phyloP scores from a whole-genome alignment of 2,797 vertebrate species.

The Echiichthys vipera region DNA sequence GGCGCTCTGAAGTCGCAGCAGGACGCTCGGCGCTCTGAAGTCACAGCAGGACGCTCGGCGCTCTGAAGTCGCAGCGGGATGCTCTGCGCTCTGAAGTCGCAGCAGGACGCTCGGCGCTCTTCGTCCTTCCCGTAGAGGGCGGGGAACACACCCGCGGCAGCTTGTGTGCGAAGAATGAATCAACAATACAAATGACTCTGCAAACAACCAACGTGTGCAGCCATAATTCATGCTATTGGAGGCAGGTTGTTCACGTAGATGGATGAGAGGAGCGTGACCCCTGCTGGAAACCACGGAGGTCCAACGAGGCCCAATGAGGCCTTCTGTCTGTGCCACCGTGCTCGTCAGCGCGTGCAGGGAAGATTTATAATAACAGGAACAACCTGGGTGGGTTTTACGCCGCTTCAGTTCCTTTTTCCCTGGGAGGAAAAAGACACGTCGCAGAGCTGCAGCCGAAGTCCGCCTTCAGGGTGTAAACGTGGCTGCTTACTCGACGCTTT shows the following conservation, averaged over 20 bases:
- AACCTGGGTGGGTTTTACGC: background rate
- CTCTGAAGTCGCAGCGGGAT: no score
- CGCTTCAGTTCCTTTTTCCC: background rate
- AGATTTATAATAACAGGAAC: background rate
- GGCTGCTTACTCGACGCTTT: background rate
- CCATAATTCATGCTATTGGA: constrained; percentile 10
- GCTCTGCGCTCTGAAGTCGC: no score
- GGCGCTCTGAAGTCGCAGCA: no score
- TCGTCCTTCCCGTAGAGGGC: background rate
- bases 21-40: no score
- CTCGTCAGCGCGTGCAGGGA: background rate
- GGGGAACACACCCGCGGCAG: background rate
- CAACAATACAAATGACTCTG: background rate
- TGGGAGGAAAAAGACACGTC: background rate
- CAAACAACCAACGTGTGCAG: background rate
- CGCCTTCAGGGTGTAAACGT: background rate
- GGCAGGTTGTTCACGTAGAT: background rate
- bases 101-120: background rate
- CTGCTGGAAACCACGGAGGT: constrained; percentile 7
- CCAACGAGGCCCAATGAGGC: background rate
- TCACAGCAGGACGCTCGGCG: no score
- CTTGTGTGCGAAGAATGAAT: background rate
- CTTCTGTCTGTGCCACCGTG: background rate
- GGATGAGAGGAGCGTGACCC: constrained; percentile 21
- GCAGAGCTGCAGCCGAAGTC: background rate